Conservation (phyloP, 2,113 vertebrate genomes). For the Gymnogyps californianus region DNA sequence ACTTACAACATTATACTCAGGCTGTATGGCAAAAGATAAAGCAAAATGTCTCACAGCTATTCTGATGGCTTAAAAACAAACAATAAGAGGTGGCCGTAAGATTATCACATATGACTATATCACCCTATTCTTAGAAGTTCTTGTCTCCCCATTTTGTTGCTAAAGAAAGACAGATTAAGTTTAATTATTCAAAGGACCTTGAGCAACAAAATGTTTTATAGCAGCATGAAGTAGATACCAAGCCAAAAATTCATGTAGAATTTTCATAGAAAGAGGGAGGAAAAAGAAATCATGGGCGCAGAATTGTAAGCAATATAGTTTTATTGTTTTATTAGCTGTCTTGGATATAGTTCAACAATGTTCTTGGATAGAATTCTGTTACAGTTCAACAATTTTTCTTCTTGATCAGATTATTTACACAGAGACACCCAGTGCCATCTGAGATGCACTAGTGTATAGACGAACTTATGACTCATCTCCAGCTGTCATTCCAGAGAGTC, state of each 20-base stretch:
- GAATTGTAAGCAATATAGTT: not conserved
- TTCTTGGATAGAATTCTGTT: too few relatives aligned
- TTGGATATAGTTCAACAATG: not conserved
- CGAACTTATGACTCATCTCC: not conserved
- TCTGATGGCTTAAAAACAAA: not conserved
- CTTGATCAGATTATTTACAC: not conserved
- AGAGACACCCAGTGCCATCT: not conserved
- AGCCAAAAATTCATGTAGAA: not conserved
- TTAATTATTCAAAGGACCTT: not conserved
- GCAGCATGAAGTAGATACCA: not conserved
- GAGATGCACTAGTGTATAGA: not conserved
- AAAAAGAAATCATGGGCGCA: not conserved
- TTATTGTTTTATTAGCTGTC: not conserved
- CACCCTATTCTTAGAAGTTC: not conserved
- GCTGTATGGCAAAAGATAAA: not conserved
- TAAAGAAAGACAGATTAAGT: not conserved
- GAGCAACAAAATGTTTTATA: not conserved
- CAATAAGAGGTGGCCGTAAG: not conserved
- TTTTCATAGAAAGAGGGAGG: not conserved
- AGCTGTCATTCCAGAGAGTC: not conserved
- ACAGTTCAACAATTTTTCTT: not conserved
- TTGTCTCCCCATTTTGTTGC: not conserved
- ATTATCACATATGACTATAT: not conserved
- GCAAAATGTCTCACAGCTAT: not conserved
- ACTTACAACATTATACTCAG: not conserved